Percentiles rank a stretch among this genome's conserved stretches.
These are phyloP conservation scores for Pollenia angustigena DNA, from an alignment of 2,888 invertebrate species.

Conservation along the genomic window DNA sequence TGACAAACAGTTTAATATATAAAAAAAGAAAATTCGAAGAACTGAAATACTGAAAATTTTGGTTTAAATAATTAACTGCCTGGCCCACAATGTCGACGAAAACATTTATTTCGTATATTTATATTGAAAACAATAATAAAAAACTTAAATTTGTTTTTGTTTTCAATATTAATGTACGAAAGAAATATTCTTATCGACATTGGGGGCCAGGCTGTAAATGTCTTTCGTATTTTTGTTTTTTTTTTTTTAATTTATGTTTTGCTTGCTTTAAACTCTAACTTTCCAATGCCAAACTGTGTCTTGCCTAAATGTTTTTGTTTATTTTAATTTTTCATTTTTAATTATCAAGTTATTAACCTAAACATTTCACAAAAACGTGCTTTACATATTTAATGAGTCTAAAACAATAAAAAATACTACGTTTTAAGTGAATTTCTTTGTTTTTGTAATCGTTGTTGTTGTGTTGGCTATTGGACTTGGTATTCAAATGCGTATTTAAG, in stretches of 20 bases:
- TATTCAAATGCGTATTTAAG: conserved; percentile 43
- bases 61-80: too few relatives aligned
- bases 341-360: conserved; percentile 73
- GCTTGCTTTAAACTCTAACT: neutral
- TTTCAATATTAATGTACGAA: too few relatives aligned
- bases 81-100: too few relatives aligned
- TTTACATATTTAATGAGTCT: conserved; percentile 69
- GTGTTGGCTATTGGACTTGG: neutral
- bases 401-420: conserved; percentile 30
- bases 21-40: too few relatives aligned
- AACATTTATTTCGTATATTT: too few relatives aligned
- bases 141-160: too few relatives aligned
- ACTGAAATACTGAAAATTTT: too few relatives aligned
- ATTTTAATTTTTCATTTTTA: conserved; percentile 65
- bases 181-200: too few relatives aligned
- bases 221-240: neutral
- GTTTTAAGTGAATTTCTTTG: conserved; percentile 9
- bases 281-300: neutral
- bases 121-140: too few relatives aligned
- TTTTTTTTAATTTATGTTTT: neutral
- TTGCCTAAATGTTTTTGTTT: conserved; percentile 1
- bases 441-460: neutral
- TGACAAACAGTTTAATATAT: too few relatives aligned
- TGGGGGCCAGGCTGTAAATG: too few relatives aligned
- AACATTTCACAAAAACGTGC: conserved; percentile 70